Evolutionary conservation across 2,797 vertebrate species (phyloP), one percentile per base, ranked within the genome.

Genomic region (Peromyscus aztecus): DNA sequence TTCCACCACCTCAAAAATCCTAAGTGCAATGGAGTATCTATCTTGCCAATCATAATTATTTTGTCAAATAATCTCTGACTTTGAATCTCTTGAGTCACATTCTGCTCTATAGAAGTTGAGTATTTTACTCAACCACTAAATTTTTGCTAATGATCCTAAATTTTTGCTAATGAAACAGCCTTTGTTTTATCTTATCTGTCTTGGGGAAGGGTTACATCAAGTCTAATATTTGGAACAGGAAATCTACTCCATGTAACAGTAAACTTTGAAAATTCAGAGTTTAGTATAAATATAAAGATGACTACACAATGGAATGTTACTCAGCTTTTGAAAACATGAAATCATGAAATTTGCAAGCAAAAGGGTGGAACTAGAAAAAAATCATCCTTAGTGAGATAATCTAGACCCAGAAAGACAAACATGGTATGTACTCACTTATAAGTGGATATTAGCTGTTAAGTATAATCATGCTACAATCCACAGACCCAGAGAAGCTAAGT

Each of bases 61-160:
- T 73, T 73, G 12, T 73, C 31, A 57, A 73, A 31, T 31, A 57
- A 40, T 75, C 17, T 73, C 16, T 75, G 24, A 21, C 37, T 31
- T 52, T 40, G n/a, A 88, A 40, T 59, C 27, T 88, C 10, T 43
- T 59, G n/a, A 57, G 17, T 21, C 52, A 40, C 24, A 5, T 59
- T 73, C 14, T 75, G 5, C 31, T 46, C 59, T 43, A 43, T n/a
- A 67, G 49, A 11, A 89, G 3, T 67, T 67, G 24, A 80, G 2
- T 65, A 78, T 77, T 55, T 96, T 43, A 24, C 17, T 86, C 63
- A 96, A 75, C 12, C 4, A 67, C 24, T 96, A 78, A 65, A 46
- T 78, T 37, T 49, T 49, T 94, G 14, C 1, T 80, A 89, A 11
- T 67, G 49, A 29, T 67, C 24, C 31, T 65, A 46, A 85, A 46